Evolutionary conservation across 1,140 invertebrate genomes (phyloP), one percentile per base, ranked within the genome.

Genomic region (Aphis gossypii): DNA sequence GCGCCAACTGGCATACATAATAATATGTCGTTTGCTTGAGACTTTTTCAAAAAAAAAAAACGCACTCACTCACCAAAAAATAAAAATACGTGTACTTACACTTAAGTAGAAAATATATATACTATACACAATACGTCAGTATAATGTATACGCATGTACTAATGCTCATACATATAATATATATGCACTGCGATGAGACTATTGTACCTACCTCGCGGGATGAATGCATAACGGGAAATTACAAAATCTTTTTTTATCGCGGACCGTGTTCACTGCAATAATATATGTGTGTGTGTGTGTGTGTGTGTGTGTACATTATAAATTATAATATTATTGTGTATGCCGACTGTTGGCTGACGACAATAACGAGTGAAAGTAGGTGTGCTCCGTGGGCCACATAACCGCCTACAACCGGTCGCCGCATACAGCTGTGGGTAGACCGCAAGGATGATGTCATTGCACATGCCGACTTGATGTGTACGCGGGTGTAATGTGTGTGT

Each of bases 371-470:
- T 90, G 89, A 90, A 90, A 90, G 89, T 90, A 90, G 89, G 89
- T 90, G 89, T 90, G 89, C 89, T 60, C 89, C 89, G 89, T 90
- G 89, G 89, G 89, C 89, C 89, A 90, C 41, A 90, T 60, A 90
- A 90, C 51, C 89, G 89, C 89, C 89, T 90, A 90, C 89, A 41
- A 90, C 89, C 89, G 89, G 89, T 90, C 89, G 25, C 38, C 38
- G 38, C 3, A 3, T 44, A 44, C 25, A 18, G 84, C 44, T 86
- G 89, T 90, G 89, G 89, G 89, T 30, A 90, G 56, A 76, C 56
- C 25, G 44, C 84, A 23, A 11, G 35, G 89, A 90, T 90, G 89
- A 90, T 90, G 89, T 90, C 56, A 90, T 90, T 90, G 89, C 56
- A 90, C 60, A 76, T 76, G 60, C 60, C 60, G 60, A 2, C n/a